A percentile compares a stretch with the other conserved stretches of the same genome.
Evolutionary conservation across 2,113 vertebrate species (phyloP).

Genomic region (Pomatostomus ruficeps): DNA sequence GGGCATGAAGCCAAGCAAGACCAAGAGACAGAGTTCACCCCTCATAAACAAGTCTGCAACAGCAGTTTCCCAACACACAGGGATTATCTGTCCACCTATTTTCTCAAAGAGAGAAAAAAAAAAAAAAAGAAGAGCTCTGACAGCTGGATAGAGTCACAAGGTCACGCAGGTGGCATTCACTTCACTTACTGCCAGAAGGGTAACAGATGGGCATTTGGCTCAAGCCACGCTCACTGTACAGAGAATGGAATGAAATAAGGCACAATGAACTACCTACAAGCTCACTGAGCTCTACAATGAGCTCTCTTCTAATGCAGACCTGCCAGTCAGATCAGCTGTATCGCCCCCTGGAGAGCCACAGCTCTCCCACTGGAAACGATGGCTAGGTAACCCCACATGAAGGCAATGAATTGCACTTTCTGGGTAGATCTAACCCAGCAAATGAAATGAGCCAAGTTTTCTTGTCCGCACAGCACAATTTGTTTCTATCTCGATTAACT

Average conservation of each 20-base stretch:
- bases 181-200: not conserved
- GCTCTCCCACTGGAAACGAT: not conserved
- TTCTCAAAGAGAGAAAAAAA: not conserved
- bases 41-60: not conserved
- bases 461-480: not conserved
- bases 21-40: not conserved
- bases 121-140: not conserved
- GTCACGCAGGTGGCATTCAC: not conserved
- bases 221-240: not conserved
- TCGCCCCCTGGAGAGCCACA: not conserved
- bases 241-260: not conserved
- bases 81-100: not conserved
- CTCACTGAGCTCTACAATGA: not conserved
- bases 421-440: not conserved
- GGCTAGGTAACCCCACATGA: not conserved
- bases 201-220: not conserved
- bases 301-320: not conserved
- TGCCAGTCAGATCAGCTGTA: not conserved
- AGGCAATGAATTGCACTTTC: not conserved
- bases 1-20: not conserved
- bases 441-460: not conserved
- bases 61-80: not conserved
- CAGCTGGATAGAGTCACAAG: not conserved
- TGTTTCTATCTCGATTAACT: not conserved
- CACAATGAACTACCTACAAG: not conserved